Conservation (phyloP, 2,888 invertebrate species). For the Lingula anatina region DNA sequence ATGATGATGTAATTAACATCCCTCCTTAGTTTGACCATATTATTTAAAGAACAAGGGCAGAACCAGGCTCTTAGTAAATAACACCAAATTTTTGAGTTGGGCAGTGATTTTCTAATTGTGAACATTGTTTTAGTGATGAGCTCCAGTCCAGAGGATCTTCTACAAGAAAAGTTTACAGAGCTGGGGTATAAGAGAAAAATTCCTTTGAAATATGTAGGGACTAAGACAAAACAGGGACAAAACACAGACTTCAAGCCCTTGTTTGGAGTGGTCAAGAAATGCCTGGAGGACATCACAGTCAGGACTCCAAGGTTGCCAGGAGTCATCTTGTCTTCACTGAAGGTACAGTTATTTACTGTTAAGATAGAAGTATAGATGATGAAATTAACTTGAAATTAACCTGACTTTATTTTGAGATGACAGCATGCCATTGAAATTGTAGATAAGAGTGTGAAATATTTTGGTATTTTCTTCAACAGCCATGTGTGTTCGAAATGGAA, state of each 20-base stretch:
- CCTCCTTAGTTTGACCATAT: no score
- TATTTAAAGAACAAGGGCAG: no score
- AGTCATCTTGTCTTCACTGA: conserved; percentile 65
- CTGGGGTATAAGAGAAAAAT: conserved; percentile 67
- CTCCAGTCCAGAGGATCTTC: conserved; percentile 33
- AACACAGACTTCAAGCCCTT: conserved; percentile 63
- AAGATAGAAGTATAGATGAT: background rate
- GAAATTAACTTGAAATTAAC: background rate
- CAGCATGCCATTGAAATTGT: background rate
- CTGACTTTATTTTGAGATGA: background rate
- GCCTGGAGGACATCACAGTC: conserved; percentile 67
- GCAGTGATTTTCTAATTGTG: no score
- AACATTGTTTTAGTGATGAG: no score
- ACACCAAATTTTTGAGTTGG: no score
- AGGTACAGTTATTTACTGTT: no score
- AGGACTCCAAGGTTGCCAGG: conserved; percentile 65
- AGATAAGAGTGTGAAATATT: background rate
- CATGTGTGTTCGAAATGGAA: background rate
- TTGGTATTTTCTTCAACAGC: background rate
- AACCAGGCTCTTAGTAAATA: no score
- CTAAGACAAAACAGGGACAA: conserved; percentile 27
- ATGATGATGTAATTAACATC: no score
- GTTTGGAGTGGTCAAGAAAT: conserved; percentile 58
- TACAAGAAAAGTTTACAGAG: conserved; percentile 61
- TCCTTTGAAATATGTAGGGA: conserved; percentile 58